Evolutionary conservation across 1,140 invertebrate species (phyloP).

Genomic region (Conus betulinus): DNA sequence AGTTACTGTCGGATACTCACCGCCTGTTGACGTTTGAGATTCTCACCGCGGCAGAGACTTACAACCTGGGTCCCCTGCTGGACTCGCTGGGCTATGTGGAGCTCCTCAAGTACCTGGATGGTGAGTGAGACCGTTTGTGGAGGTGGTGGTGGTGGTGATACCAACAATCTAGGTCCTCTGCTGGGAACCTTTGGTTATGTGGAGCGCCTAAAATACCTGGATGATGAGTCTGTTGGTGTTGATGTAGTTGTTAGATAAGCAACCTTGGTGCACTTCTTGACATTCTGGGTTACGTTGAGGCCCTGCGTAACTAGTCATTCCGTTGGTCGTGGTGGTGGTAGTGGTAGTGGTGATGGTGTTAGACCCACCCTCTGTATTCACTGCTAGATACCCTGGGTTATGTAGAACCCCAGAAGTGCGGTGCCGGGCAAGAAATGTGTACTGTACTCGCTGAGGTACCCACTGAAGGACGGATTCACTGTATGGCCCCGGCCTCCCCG

Average conservation of each 20-base stretch:
- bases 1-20: neutral
- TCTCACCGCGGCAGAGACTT: conserved; percentile 12
- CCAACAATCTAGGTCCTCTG: conserved; percentile 1
- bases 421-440: no score
- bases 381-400: no score
- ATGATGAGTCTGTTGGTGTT: neutral
- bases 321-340: no score
- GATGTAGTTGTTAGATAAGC: neutral
- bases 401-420: no score
- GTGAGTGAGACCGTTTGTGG: neutral
- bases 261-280: no score
- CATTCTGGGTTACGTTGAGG: no score
- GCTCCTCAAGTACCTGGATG: neutral
- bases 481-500: no score
- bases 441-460: no score
- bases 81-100: neutral
- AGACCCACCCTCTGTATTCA: no score
- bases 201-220: neutral
- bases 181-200: neutral
- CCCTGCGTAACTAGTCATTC: no score
- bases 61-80: conserved; percentile 11
- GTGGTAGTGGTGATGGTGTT: no score
- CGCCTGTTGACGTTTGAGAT: conserved; percentile 5
- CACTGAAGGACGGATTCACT: no score
- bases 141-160: neutral